Evolutionary conservation across 2,888 invertebrate species (phyloP).

Genomic region (Sarcophaga variegata): DNA sequence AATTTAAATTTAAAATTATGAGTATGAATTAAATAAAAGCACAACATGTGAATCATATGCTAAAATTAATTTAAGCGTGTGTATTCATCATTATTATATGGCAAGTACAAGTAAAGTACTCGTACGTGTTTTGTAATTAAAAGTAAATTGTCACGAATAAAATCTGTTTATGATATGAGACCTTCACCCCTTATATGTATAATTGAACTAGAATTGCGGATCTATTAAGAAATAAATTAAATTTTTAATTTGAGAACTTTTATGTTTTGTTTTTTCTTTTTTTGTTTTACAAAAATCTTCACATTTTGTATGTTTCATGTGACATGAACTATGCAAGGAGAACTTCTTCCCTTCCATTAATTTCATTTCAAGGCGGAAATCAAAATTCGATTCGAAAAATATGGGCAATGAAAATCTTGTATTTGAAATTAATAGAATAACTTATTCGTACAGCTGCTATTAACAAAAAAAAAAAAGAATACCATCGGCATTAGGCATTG

Average conservation of each 20-base stretch:
- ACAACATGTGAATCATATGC: background rate
- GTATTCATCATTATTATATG: background rate
- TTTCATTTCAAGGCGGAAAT: no score
- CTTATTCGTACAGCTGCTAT: no score
- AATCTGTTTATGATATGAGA: background rate
- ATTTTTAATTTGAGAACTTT: background rate
- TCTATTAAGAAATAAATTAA: background rate
- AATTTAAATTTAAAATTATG: background rate
- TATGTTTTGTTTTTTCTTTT: background rate
- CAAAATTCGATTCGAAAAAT: no score
- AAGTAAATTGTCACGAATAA: background rate
- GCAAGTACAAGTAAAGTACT: no score
- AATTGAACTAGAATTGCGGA: background rate
- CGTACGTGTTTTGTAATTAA: background rate
- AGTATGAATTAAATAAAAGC: background rate
- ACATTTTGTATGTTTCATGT: background rate
- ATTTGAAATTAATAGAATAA: no score
- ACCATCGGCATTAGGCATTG: no score
- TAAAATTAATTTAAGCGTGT: background rate
- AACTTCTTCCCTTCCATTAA: no score
- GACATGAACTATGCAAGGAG: no score
- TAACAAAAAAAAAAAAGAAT: no score
- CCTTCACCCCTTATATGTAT: background rate
- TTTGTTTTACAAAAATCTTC: background rate
- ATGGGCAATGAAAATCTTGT: no score